Conservation (phyloP, 2,113 vertebrate genomes). For the Paramisgurnus dabryanus region DNA sequence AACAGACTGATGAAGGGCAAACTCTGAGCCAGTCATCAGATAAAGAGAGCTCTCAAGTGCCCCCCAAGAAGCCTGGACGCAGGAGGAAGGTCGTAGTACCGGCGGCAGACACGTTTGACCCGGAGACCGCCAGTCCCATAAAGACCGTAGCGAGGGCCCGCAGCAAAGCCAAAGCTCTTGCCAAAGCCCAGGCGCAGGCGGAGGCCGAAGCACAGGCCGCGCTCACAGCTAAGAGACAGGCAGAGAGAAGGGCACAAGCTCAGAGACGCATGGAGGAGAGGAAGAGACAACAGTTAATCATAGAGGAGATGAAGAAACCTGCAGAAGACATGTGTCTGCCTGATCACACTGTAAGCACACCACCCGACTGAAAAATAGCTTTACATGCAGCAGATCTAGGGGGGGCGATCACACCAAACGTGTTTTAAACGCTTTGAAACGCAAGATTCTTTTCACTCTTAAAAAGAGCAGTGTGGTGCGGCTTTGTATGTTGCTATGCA, state of each 20-base stretch:
- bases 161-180: slow-evolving; percentile 80
- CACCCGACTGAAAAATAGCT: no score
- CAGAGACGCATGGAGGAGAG: slow-evolving; percentile 87
- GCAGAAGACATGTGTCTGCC: slow-evolving; percentile 94
- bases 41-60: slow-evolving; percentile 51
- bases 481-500: no score
- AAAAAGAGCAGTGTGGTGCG: no score
- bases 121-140: slow-evolving; percentile 65
- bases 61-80: slow-evolving; percentile 68
- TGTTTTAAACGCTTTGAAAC: no score
- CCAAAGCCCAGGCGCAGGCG: slow-evolving; percentile 80
- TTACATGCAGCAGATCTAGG: no score
- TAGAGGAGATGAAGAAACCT: slow-evolving; percentile 95
- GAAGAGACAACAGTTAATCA: slow-evolving; percentile 87
- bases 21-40: slow-evolving; percentile 47
- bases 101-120: slow-evolving; percentile 57
- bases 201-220: slow-evolving; percentile 73
- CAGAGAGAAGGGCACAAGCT: slow-evolving; percentile 76
- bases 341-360: slow-evolving; percentile 85
- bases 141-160: slow-evolving; percentile 72
- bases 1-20: slow-evolving; percentile 33
- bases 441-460: no score
- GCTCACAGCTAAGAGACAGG: slow-evolving; percentile 73
- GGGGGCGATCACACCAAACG: no score
- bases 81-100: slow-evolving; percentile 63